Base-by-base conservation (phyloP, 1,140 invertebrate genomes). In the Sarcophaga bullata region DNA sequence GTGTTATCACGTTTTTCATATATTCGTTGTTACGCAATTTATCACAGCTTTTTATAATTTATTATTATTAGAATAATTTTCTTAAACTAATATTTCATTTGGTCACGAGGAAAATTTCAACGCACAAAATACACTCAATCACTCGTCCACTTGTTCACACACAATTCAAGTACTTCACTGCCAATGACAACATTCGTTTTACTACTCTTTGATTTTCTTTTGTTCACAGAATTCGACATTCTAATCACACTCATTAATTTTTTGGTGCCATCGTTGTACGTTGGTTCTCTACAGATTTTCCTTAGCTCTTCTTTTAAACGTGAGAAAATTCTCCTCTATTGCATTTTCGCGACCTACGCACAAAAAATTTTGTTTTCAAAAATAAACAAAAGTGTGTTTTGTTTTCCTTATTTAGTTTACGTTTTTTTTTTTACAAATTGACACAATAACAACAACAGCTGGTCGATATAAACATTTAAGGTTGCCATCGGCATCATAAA, bases 141-240 rank as follows among this genome's bases (percentile, higher is more conserved):
- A 68, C 62, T 19, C n/a, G n/a, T 68, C 50, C 46, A 75, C 73
- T 75, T 13, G 15, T 17, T 75, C 49, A 37, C 1, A 50, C 78
- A 81, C 80, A 81, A 54, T 81, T 72, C 62, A 7, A 76, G n/a
- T 58, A 47, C 75, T 68, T 81, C 80, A 81, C 80, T 81, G 80
- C 62, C 80, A 81, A 81, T 81, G 80, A 72, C 80, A 81, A 81
- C 80, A 72, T 72, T 78, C 48, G 48, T 72, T 81, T 37, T 49
- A 47, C 11, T 73, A 11, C 37, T 72, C 19, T 81, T 46, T 78
- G 54, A 62, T 46, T 46, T 80, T 6, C 50, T 80, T 50, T 17
- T 80, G 50, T 68, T 15, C 48, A 15, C 48, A 17, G 9, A n/a
- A n/a, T 62, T 13, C 19, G 9, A 62, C 7, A 76, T 76, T 76